These are phyloP conservation scores for Fulica atra DNA, from an alignment of 2,113 vertebrate genomes.

Conservation along the genomic window DNA sequence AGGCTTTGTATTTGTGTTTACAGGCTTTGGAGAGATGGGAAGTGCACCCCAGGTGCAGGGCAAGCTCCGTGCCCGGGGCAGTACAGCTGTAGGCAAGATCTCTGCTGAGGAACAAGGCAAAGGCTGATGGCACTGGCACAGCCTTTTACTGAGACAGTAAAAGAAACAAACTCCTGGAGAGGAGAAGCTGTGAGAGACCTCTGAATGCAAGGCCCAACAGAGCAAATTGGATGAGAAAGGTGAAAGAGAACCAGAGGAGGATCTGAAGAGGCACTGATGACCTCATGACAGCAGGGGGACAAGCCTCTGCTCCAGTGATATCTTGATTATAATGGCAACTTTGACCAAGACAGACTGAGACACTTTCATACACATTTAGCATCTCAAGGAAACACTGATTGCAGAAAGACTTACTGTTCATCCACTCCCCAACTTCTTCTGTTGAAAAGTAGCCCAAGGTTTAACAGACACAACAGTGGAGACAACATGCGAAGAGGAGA, in stretches of 20 bases:
- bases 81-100: not conserved
- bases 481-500: not conserved
- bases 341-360: conserved; percentile 32
- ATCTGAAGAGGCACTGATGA: conserved; percentile 33
- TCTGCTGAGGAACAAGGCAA: not conserved
- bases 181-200: not conserved
- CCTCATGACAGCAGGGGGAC: conserved; percentile 20
- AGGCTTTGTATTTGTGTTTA: not conserved
- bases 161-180: not conserved
- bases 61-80: not conserved
- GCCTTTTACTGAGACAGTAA: not conserved
- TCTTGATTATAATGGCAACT: conserved; percentile 60
- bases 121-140: not conserved
- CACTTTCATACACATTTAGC: not conserved
- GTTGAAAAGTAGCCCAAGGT: not conserved
- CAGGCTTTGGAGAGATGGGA: not conserved
- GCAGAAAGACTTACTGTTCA: not conserved
- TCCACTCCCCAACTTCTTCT: not conserved
- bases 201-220: not conserved
- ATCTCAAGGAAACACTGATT: conserved; percentile 33
- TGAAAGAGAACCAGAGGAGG: not conserved
- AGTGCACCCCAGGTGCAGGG: not conserved
- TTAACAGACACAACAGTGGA: not conserved
- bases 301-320: conserved; percentile 26
- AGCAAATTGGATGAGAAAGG: not conserved